Base-by-base conservation (phyloP, 2,797 vertebrate genomes). In the Poeciliopsis paucimaculata region DNA sequence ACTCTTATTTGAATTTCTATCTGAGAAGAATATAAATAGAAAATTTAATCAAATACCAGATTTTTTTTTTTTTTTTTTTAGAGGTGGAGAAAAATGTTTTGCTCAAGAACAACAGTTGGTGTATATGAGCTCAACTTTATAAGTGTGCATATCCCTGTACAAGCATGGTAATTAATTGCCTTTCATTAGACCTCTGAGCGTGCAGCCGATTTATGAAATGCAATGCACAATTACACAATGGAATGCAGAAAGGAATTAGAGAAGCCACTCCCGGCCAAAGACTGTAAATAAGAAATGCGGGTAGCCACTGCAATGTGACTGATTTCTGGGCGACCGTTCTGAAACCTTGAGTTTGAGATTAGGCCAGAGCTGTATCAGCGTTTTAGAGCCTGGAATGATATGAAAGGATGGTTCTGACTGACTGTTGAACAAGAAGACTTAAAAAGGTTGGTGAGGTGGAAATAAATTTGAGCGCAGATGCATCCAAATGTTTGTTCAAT, bases 211-310 rank as follows among this genome's bases (percentile, higher is more conserved):
- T 71, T 45, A 45, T 71, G 15, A 34, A 72, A 72, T 31, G 71
- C 45, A 72, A 31, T 72, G 41, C 68, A 45, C 68, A 71, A 45
- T 71, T 49, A n/a, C 62, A 77, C 46, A 49, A 77, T 49, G 31
- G 7, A 41, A 10, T 28, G 31, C 62, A 60, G 20, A 45, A 45
- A 31, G 16, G 51, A 75, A 60, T 28, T n/a, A 43, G 53, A 60
- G 39, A 71, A 43, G 13, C 68, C 41, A n/a, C 39, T 71, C 41
- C 45, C 26, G 15, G 41, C 68, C 68, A 45, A 39, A 71, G 41
- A 45, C 68, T 16, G 39, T 71, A 73, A 23, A 49, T 53, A 51
- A 73, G 31, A 34, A 18, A 39, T 51, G 47, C 8, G 9, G 9
- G 72, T 53, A 51, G 28, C 16, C 47, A 53, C 4, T 51, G 31